Evolutionary conservation across 2,888 invertebrate species (phyloP), one percentile per base, ranked within the genome.

Genomic region (Chalcis sispes): DNA sequence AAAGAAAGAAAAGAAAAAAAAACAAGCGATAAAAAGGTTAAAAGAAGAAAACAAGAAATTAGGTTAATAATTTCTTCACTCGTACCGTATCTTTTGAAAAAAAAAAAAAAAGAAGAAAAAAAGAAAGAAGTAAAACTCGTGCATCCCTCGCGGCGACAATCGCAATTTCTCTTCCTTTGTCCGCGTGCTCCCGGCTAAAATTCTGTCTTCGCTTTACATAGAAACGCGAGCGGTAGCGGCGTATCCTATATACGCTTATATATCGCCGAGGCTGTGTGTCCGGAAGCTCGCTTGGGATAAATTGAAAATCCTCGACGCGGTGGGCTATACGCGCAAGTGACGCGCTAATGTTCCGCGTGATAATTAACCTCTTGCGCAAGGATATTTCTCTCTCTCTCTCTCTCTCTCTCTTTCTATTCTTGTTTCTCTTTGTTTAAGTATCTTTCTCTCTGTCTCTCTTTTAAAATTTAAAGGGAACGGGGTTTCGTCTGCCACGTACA

Each of bases 331-430:
- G 15, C 20, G 50, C 58, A 50, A 70, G 25, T 20, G 40, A 50
- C 59, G 15, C 50, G 46, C 27, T 59, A 58, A 62, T n/a, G 46
- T 50, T 50, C 25, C 46, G 58, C 50, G 15, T 48, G 36, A 70
- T 70, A 70, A 61, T 61, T 70, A 59, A 25, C 58, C 13, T 29
- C 56, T 42, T 48, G 23, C 48, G 32, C 15, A 59, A 69, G 27
- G n/a, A n/a, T n/a, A n/a, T n/a, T n/a, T n/a, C n/a, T n/a, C n/a
- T n/a, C n/a, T n/a, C n/a, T n/a, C n/a, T n/a, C n/a, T n/a, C n/a
- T n/a, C n/a, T n/a, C n/a, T n/a, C n/a, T n/a, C n/a, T n/a, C n/a
- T n/a, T n/a, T n/a, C n/a, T n/a, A n/a, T n/a, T n/a, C n/a, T n/a
- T n/a, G n/a, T n/a, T n/a, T n/a, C n/a, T n/a, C n/a, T n/a, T n/a